phyloP scores from a whole-genome alignment of 1,140 invertebrate species.

The Drosophila ficusphila region DNA sequence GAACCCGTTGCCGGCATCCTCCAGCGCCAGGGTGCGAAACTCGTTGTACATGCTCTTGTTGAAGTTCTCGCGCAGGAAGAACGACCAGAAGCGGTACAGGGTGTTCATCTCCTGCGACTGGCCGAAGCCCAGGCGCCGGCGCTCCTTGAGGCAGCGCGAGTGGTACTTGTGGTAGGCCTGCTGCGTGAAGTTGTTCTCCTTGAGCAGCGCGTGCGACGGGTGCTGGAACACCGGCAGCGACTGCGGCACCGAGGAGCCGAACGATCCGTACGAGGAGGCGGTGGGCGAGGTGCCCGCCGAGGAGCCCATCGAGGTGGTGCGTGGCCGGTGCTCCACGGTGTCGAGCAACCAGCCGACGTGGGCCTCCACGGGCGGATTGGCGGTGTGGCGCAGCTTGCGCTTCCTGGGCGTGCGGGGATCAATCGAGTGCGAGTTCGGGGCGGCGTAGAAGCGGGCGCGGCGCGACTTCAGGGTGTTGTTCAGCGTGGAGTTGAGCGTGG shows the following conservation, averaged over 20 bases:
- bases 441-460: constrained; percentile 94
- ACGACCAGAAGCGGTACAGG: constrained; percentile 99
- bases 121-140: constrained; percentile 95
- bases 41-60: constrained; percentile 99
- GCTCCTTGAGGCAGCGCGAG: constrained; percentile 96
- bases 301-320: constrained; percentile 90
- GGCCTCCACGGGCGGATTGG: constrained; percentile 96
- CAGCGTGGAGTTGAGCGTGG: constrained; percentile 65
- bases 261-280: constrained; percentile 90
- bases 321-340: constrained; percentile 91
- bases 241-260: constrained; percentile 90
- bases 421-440: constrained; percentile 92
- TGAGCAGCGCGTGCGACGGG: constrained; percentile 97
- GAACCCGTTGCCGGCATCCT: constrained; percentile 96
- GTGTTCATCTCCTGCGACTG: constrained; percentile 99
- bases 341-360: constrained; percentile 99
- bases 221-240: constrained; percentile 97
- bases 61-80: constrained; percentile 99
- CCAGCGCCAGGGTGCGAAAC: constrained; percentile 93
- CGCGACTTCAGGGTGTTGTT: constrained; percentile 81
- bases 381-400: constrained; percentile 95
- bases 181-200: constrained; percentile 99
- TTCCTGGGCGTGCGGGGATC: constrained; percentile 90
- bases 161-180: constrained; percentile 98
- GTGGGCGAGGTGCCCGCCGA: constrained; percentile 91